Conservation (phyloP, 2,888 invertebrate species). For the Eilema depressum region DNA sequence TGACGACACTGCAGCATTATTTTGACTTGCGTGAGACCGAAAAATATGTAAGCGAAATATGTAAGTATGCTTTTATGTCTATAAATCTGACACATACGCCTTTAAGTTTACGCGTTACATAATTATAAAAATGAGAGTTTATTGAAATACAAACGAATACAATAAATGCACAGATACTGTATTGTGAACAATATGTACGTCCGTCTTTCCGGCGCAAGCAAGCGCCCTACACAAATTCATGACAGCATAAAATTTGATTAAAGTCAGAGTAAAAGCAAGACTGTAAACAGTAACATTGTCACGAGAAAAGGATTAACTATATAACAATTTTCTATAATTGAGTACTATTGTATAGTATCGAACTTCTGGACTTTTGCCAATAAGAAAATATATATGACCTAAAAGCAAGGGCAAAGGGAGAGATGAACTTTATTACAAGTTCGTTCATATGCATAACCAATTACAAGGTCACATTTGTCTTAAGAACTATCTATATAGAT, state of each 20-base stretch:
- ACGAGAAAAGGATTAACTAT: conserved; percentile 19
- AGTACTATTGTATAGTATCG: background rate
- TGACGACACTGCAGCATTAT: background rate
- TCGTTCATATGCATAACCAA: background rate
- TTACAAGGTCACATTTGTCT: too few relatives aligned
- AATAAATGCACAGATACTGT: conserved; percentile 8
- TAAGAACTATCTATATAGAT: too few relatives aligned
- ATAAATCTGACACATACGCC: background rate
- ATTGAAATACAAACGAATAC: conserved; percentile 3
- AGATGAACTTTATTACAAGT: conserved; percentile 4
- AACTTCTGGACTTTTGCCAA: conserved; percentile 17
- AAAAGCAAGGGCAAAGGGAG: conserved; percentile 1
- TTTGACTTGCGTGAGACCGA: background rate
- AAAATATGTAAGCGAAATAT: background rate
- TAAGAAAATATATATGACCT: conserved; percentile 2
- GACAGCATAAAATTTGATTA: conserved; percentile 26
- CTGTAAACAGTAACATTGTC: conserved; percentile 13
- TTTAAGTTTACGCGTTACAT: background rate
- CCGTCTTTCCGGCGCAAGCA: conserved; percentile 14
- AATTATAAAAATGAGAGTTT: background rate
- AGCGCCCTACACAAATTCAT: conserved; percentile 16
- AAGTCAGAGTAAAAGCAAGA: conserved; percentile 12
- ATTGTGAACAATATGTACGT: conserved; percentile 11
- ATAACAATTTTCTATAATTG: conserved; percentile 15
- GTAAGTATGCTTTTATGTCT: background rate